These are phyloP conservation scores for Cephus nigrinus DNA, from an alignment of 2,888 invertebrate species.

Conservation along the genomic window DNA sequence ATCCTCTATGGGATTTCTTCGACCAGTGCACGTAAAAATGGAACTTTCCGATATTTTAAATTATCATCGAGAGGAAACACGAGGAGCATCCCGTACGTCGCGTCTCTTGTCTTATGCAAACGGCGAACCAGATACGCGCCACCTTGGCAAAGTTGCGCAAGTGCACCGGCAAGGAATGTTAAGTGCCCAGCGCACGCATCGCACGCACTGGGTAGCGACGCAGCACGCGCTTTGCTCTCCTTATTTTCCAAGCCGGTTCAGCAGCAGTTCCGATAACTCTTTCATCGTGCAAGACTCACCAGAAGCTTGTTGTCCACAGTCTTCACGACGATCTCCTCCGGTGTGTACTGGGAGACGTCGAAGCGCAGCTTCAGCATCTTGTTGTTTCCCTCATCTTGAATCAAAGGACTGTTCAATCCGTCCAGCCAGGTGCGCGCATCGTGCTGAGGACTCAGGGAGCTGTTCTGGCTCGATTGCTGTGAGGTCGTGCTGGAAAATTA, in stretches of 20 bases:
- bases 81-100: neutral
- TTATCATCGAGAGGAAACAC: neutral
- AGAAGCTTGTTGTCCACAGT: conserved; percentile 97
- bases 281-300: conserved; percentile 70
- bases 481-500: conserved; percentile 71
- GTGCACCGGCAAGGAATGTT: neutral
- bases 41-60: neutral
- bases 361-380: conserved; percentile 95
- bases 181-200: neutral
- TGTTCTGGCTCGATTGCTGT: conserved; percentile 70
- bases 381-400: conserved; percentile 93
- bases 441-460: conserved; percentile 63
- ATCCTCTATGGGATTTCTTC: neutral
- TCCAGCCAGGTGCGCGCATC: conserved; percentile 79
- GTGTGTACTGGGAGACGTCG: conserved; percentile 96
- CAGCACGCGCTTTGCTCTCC: neutral
- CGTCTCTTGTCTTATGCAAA: neutral
- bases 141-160: neutral
- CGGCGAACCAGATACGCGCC: neutral
- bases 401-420: conserved; percentile 91
- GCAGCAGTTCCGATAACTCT: conserved; percentile 1
- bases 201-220: neutral
- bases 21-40: neutral
- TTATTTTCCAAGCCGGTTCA: neutral
- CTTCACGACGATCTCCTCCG: conserved; percentile 98